Evolutionary conservation across 2,113 vertebrate genomes (phyloP).

Genomic region (Pygoscelis adeliae): DNA sequence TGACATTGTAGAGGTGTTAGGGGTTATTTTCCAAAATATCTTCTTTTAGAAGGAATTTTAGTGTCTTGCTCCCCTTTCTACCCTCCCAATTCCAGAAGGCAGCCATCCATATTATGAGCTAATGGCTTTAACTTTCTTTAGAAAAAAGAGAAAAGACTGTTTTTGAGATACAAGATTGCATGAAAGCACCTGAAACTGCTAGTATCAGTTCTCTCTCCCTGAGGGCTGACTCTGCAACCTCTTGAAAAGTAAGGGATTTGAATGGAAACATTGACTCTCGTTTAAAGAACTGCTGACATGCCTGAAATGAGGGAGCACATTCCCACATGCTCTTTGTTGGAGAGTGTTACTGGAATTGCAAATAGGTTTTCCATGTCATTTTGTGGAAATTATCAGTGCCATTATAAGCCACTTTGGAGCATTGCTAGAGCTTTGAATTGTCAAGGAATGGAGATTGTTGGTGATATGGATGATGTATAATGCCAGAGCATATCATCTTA

Average conservation of each 20-base stretch:
- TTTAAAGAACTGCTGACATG: not conserved
- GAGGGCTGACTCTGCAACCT: conserved; percentile 28
- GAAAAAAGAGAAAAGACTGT: not conserved
- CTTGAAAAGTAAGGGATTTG: conserved; percentile 11
- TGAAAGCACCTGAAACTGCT: conserved; percentile 35
- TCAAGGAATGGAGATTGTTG: not conserved
- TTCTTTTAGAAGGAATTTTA: conserved; percentile 32
- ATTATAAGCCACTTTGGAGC: not conserved
- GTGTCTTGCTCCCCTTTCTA: not conserved
- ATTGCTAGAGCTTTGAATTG: not conserved
- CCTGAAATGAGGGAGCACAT: conserved; percentile 21
- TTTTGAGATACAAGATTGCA: conserved; percentile 23
- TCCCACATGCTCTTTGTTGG: conserved; percentile 43
- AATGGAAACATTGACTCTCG: conserved; percentile 36
- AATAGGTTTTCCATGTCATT: conserved; percentile 42
- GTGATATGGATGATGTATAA: not conserved
- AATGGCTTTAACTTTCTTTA: conserved; percentile 31
- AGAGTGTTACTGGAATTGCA: conserved; percentile 8
- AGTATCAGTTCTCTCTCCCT: not conserved
- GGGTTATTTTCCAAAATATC: conserved; percentile 59
- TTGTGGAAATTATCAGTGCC: conserved; percentile 14
- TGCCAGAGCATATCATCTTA: not conserved
- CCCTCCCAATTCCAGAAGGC: conserved; percentile 28
- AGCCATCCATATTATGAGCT: conserved; percentile 55
- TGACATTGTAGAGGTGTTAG: conserved; percentile 21